A percentile compares a stretch with the other conserved stretches of the same genome.
Conservation (phyloP, 2,797 vertebrate genomes). For the Ispidina picta region DNA sequence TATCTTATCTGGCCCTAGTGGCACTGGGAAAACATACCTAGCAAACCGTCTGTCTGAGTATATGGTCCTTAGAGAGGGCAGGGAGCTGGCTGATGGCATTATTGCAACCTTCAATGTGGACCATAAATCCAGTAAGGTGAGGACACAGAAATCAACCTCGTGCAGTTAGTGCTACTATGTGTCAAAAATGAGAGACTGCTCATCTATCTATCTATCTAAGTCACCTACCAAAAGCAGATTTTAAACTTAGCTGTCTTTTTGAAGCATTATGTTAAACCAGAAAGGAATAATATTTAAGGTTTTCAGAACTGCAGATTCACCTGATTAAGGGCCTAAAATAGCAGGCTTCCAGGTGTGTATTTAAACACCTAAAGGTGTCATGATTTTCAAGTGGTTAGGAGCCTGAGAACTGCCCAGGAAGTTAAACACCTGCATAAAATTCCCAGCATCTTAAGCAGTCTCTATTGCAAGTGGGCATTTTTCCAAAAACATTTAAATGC, state of each 20-base stretch:
- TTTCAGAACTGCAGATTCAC: background rate
- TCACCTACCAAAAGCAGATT: background rate
- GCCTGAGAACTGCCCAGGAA: background rate
- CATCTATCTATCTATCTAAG: too few relatives aligned
- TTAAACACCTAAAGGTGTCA: background rate
- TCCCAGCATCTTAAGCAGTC: background rate
- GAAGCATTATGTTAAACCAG: rapidly evolving
- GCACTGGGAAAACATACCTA: conserved; percentile 94
- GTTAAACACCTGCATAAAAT: background rate
- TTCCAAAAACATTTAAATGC: background rate
- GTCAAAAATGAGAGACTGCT: background rate
- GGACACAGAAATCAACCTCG: background rate
- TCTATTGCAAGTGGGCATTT: background rate
- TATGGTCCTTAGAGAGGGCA: conserved; percentile 87
- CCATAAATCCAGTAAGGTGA: conserved; percentile 98
- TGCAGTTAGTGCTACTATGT: rapidly evolving
- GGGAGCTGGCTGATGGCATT: conserved; percentile 82
- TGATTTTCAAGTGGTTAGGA: background rate
- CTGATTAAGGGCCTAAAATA: background rate
- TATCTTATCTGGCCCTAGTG: conserved; percentile 94
- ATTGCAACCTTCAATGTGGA: conserved; percentile 96
- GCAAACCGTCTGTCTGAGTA: conserved; percentile 90
- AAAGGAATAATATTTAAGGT: background rate
- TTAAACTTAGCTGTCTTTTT: background rate
- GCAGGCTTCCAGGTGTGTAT: background rate